A percentile compares a stretch with the other conserved stretches of the same genome.
These are phyloP conservation scores for Dermolepida albohirtum DNA, from an alignment of 2,888 invertebrate species.

Conservation along the genomic window DNA sequence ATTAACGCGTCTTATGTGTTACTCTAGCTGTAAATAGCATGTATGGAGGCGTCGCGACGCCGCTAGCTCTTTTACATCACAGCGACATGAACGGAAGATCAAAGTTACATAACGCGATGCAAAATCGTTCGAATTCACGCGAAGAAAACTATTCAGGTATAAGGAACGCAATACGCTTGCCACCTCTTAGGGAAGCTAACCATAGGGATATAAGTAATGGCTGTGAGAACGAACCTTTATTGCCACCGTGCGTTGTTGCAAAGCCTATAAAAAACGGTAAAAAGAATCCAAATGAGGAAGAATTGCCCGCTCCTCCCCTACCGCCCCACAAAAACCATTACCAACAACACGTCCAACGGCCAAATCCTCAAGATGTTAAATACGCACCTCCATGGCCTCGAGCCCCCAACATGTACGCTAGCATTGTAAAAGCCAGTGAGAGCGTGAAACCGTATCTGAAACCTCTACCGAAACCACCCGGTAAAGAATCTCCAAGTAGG, in stretches of 20 bases:
- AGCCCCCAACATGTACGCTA: slow-evolving; percentile 64
- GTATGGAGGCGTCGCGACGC: slow-evolving; percentile 80
- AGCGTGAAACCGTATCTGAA: slow-evolving; percentile 68
- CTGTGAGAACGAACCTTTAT: slow-evolving; percentile 73
- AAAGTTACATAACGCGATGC: slow-evolving; percentile 66
- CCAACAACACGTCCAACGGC: slow-evolving; percentile 47
- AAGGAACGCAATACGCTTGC: slow-evolving; percentile 67
- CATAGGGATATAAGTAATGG: slow-evolving; percentile 65
- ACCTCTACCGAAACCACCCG: slow-evolving; percentile 71
- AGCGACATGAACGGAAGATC: slow-evolving; percentile 66
- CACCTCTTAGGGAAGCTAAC: slow-evolving; percentile 69
- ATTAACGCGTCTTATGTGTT: background rate
- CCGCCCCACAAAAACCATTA: slow-evolving; percentile 68
- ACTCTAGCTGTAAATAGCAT: slow-evolving; percentile 65
- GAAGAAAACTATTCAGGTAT: slow-evolving; percentile 58
- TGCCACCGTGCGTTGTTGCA: slow-evolving; percentile 56
- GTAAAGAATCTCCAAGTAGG: slow-evolving; percentile 63
- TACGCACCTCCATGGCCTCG: slow-evolving; percentile 76
- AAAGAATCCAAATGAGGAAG: slow-evolving; percentile 65
- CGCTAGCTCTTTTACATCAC: slow-evolving; percentile 74
- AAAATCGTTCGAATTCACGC: slow-evolving; percentile 58
- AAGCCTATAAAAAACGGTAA: slow-evolving; percentile 60
- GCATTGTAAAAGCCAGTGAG: slow-evolving; percentile 53
- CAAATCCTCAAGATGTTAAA: slow-evolving; percentile 58
- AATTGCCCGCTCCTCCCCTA: slow-evolving; percentile 71